Base-by-base conservation (phyloP, 2,113 vertebrate species). In the Alosa alosa region DNA sequence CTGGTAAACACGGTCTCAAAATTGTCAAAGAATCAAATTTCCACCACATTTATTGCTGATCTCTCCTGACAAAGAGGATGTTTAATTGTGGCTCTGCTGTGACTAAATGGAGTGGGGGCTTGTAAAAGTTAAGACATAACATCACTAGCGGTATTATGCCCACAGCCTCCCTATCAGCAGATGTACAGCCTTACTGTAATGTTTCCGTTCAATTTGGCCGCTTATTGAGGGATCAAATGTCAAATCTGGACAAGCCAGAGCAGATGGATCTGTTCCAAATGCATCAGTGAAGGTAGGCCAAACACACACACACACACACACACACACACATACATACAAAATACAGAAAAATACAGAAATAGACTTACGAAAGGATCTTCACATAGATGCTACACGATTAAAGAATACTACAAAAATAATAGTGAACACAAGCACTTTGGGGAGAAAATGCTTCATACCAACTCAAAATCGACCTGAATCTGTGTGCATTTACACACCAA, bases 381-480 rank as follows among this genome's bases (percentile, higher is more conserved):
- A 78, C 72, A 39, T 78, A 13, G 25, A 78, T 78, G 72, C 72
- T 78, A 78, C 72, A 78, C 36, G 11, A 39, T 41, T 13, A 78
- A 15, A 78, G 36, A 17, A 72, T 52, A 17, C 50, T 52, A 15
- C 50, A 72, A 72, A 68, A 78, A 41, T 11, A 78, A 39, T 31
- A 39, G 72, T 39, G 72, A 78, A 78, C 72, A 78, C 72, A 78
- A 78, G n/a, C 64, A 68, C 25, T 25, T 31, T 31, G 64, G 55
- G 60, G 64, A 68, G 41, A 44, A 44, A 36, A 78, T 78, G 72
- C 72, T 78, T 78, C 72, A 78, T 78, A 78, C 72, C 72, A 78
- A 5, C 72, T 78, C 72, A 78, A 36, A 17, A 39, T 78, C 11
- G 72, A 78, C 72, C 72, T 78, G 72, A 78, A 17, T 39, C 10